Evolutionary conservation across 1,140 invertebrate genomes (phyloP), one percentile per base, ranked within the genome.

Genomic region (Cardiocondyla obscurior): DNA sequence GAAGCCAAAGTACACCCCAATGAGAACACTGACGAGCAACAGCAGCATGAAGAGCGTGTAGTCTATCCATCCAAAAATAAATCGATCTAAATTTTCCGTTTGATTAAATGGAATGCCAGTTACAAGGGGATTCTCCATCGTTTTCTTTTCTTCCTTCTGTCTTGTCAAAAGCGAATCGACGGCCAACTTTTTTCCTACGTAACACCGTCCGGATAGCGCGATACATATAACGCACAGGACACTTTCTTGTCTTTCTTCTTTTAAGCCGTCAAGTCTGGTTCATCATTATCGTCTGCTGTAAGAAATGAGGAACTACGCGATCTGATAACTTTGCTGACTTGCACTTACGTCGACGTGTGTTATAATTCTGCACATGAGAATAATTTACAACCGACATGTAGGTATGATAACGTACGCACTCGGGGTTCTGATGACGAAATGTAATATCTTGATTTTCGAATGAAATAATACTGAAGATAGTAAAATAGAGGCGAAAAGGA

Each of bases 1-100:
- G 89, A 96, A 97, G 0, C 96, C 97, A 93, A 97, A 97, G 93
- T 97, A 97, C 1, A 97, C 93, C 0, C 97, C 97, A 81, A 98
- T 97, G 2, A 96, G 92, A 0, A 96, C 94, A 4, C 97, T 97
- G 1, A 96, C 86, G 0, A 95, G 89, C 64, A 97, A 92, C 95
- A 97, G 96, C 7, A 91, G 88, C 0, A 94, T 95, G 88, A 97
- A 97, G 16, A 97, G 95, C 0, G 94, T 82, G 92, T 97, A 97
- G 91, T 97, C 97, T 33, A 95, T 58, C 91, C 90, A 93, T 33
- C 89, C 89, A 46, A 95, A 94, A 0, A 79, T 53, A 28, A 92
- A 79, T 22, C 86, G 76, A 42, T 39, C 5, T 3, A 86, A 65
- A 39, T 25, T 69, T 6, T 74, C 60, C 22, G 14, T 36, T 77